phyloP scores from a whole-genome alignment of 2,888 invertebrate species.

The Leptopilina syphax region DNA sequence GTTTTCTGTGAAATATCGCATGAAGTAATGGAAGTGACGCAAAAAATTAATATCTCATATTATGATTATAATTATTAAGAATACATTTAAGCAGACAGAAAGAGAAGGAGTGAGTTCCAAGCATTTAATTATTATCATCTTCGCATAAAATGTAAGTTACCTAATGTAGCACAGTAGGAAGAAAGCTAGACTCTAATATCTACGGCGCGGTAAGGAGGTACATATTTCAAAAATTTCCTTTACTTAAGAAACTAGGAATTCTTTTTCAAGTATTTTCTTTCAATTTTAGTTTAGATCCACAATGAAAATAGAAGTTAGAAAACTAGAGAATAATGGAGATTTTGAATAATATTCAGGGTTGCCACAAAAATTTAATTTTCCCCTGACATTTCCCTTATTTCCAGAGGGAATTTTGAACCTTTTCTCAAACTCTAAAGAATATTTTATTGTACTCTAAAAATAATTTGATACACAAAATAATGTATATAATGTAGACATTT shows the following conservation, averaged over 20 bases:
- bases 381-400: too few relatives aligned
- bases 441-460: too few relatives aligned
- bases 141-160: conserved; percentile 48
- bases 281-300: not conserved
- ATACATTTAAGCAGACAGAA: conserved; percentile 73
- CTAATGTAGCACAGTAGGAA: conserved; percentile 42
- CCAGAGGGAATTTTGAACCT: too few relatives aligned
- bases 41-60: conserved; percentile 13
- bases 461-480: too few relatives aligned
- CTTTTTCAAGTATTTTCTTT: not conserved
- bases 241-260: not conserved
- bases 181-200: conserved; percentile 45
- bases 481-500: too few relatives aligned
- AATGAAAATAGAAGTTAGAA: not conserved
- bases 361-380: not conserved
- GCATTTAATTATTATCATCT: conserved; percentile 62
- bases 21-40: conserved; percentile 17
- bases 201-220: conserved; percentile 43
- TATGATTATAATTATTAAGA: conserved; percentile 45
- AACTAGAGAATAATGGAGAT: not conserved
- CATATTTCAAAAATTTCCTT: not conserved
- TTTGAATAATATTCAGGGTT: not conserved
- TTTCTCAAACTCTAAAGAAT: too few relatives aligned
- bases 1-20: not conserved
- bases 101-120: conserved; percentile 77